Evolutionary conservation across 92 coral and sea anemone species (phyloP), one percentile per base, ranked within the genome.

Genomic region (Palythoa grandiflora): DNA sequence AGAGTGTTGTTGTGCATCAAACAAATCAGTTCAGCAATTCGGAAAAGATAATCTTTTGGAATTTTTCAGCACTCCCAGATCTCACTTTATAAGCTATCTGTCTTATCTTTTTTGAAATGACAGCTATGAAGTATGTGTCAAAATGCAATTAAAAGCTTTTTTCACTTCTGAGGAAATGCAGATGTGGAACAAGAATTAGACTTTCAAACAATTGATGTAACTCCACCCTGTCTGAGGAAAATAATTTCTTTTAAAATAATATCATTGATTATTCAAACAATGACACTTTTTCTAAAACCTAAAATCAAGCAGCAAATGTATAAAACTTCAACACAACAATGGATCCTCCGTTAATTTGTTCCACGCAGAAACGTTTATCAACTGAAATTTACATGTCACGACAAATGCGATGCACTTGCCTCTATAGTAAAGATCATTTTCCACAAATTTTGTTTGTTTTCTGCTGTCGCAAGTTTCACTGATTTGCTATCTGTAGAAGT

Each of bases 71-170:
- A 78, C 84, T 55, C 57, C 54, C 57, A 71, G 71, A 78, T 57
- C 57, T 78, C 84, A 78, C 84, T 78, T 78, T 78, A 78, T 78
- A 71, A 78, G 71, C 71, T 78, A 59, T 16, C 84, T 53, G 81
- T 77, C 81, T 53, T 77, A 28, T 20, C 47, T 6, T n/a, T 52
- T 44, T 51, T 44, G 60, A 50, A 76, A 76, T 44, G 38, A 76
- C 63, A 76, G 47, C 51, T 71, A 71, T 66, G 36, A 66, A 66
- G 72, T 28, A 28, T 28, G 28, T 66, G 72, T 66, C 72, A 66
- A 66, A 66, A 16, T 66, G 72, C 28, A 66, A 66, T 66, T 66
- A 66, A 66, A 66, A 66, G 19, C 47, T 71, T 38, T 68, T 72
- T 72, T 72, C 75, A 71, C 75, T 71, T 73, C 78, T 38, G 78